Evolutionary conservation across 2,888 invertebrate genomes (phyloP), one percentile per base, ranked within the genome.

Genomic region (Antitype chi): DNA sequence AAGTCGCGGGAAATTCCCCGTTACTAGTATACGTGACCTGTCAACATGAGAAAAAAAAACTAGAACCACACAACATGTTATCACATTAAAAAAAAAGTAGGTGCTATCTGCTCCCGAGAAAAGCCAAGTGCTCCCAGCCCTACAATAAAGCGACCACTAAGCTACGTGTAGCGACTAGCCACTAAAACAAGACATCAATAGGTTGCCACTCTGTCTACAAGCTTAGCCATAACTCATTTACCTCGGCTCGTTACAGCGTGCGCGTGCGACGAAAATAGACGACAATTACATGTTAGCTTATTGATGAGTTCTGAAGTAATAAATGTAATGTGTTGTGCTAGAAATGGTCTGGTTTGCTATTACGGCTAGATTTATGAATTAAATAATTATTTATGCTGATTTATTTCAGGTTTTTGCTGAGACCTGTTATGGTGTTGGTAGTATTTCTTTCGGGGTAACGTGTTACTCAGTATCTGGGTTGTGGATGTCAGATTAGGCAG

Each of bases 121-220:
- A 59, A 47, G 6, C 28, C 28, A 60, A 60, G 9, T 20, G 5
- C 38, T 5, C 3, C 38, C 38, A 38, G 38, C 38, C 38, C 38
- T 38, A n/a, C 4, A 62, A n/a, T 7, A 74, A 60, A 67, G 15
- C 68, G 2, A 15, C 23, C 15, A 43, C 49, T 52, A 43, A 47
- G 20, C 25, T 53, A 74, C 68, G 57, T 74, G 68, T 55, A 55
- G 28, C 49, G 47, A 67, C 67, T 52, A 52, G 49, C 49, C 15
- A 69, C 73, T 77, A 60, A 76, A 85, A 82, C 75, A 73, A 78
- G 75, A 70, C 87, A 82, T 86, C 86, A 76, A 86, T 80, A 82
- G 74, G 82, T 81, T 82, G 88, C 86, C 87, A 82, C 87, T 84
- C 78, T 80, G 87, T 87, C 87, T 87, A 80, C 86, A 60, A 80